A percentile compares a stretch with the other conserved stretches of the same genome.
These are phyloP conservation scores for Cantharis rufa DNA, from an alignment of 2,888 invertebrate genomes.

Conservation along the genomic window DNA sequence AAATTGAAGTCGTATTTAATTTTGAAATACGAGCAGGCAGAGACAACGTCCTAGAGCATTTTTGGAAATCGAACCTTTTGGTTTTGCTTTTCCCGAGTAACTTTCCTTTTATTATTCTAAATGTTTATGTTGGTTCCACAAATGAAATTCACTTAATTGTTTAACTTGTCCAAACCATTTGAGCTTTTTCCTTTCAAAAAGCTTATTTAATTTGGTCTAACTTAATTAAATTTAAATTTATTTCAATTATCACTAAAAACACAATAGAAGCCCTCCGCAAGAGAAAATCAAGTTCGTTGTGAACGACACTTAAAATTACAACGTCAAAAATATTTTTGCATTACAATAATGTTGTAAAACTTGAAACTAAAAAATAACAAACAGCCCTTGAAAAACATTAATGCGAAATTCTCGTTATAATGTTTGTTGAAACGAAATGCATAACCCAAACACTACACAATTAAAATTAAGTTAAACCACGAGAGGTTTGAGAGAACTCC, in stretches of 20 bases:
- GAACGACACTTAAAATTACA: background rate
- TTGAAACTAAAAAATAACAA: background rate
- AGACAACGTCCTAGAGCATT: background rate
- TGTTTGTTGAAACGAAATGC: conserved; percentile 3
- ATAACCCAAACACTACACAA: conserved; percentile 13
- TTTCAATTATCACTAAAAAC: background rate
- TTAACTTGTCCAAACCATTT: background rate
- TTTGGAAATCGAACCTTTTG: background rate
- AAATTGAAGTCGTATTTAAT: background rate
- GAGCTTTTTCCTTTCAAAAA: background rate
- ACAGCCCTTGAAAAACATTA: conserved; percentile 5
- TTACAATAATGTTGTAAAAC: background rate
- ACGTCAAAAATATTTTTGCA: background rate
- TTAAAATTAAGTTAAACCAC: conserved; percentile 9
- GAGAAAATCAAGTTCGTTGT: background rate
- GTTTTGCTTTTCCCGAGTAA: background rate
- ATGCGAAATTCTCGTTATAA: conserved; percentile 5
- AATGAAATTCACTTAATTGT: background rate
- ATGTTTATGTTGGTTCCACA: background rate
- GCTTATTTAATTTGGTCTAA: background rate
- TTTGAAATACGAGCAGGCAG: background rate
- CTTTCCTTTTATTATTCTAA: background rate
- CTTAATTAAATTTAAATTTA: background rate
- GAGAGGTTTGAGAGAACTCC: conserved; percentile 9
- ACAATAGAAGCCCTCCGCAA: background rate